Conservation (phyloP, 2,888 invertebrate species). For the Synanthedon vespiformis region DNA sequence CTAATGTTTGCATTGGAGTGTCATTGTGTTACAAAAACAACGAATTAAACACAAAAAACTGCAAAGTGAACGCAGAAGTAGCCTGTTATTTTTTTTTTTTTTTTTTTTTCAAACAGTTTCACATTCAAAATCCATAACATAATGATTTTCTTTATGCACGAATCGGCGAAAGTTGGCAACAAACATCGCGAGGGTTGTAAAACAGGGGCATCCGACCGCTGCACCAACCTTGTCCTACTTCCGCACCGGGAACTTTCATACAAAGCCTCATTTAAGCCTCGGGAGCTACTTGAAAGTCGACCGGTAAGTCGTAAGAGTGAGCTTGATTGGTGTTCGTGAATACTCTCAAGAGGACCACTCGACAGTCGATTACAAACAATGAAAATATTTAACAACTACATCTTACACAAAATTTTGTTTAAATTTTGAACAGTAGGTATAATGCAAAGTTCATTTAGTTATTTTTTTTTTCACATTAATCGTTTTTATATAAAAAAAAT, state of each 20-base stretch:
- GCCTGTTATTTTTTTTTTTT: no score
- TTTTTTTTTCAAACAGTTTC: no score
- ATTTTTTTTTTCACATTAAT: no score
- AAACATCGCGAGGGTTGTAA: background rate
- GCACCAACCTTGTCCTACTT: slow-evolving; percentile 1
- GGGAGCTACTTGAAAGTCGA: background rate
- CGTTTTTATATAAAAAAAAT: no score
- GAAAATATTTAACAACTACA: no score
- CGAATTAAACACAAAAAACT: no score
- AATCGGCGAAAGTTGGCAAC: background rate
- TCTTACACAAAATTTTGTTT: no score
- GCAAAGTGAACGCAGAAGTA: no score
- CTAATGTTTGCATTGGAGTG: no score
- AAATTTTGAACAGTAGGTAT: no score
- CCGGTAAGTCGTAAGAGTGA: background rate
- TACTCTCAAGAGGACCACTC: background rate
- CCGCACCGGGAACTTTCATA: background rate
- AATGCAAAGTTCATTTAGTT: no score
- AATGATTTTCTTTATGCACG: background rate
- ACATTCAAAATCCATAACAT: background rate
- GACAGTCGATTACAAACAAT: background rate
- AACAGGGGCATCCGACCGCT: background rate
- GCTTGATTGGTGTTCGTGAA: background rate
- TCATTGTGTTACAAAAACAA: no score
- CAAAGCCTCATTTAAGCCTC: background rate